phyloP scores from a whole-genome alignment of 2,888 invertebrate species.

The Hololepta plana region DNA sequence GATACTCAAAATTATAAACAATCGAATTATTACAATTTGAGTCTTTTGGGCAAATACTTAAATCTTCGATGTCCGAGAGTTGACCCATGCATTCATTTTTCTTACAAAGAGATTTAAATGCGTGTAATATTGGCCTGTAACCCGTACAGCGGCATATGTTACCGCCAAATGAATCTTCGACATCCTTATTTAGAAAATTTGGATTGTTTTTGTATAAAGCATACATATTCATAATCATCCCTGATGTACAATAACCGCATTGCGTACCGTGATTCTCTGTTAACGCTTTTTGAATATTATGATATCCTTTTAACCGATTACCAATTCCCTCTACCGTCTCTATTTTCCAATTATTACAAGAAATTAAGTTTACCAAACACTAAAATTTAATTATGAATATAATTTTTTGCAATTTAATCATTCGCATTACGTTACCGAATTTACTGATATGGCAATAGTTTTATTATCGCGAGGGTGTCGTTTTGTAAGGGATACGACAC shows the following conservation, averaged over 20 bases:
- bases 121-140: slow-evolving; percentile 41
- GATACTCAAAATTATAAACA: slow-evolving; percentile 21
- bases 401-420: slow-evolving; percentile 1
- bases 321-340: slow-evolving; percentile 58
- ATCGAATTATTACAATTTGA: slow-evolving; percentile 18
- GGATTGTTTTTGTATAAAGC: slow-evolving; percentile 28
- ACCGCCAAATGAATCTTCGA: slow-evolving; percentile 51
- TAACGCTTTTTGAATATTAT: slow-evolving; percentile 38
- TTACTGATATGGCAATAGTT: slow-evolving; percentile 47
- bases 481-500: slow-evolving; percentile 34
- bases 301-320: slow-evolving; percentile 33
- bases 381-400: slow-evolving; percentile 13
- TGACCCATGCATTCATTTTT: slow-evolving; percentile 18
- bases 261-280: slow-evolving; percentile 44
- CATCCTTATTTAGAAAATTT: slow-evolving; percentile 34
- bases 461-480: slow-evolving; percentile 29
- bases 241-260: slow-evolving; percentile 55
- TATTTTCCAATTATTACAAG: slow-evolving; percentile 43
- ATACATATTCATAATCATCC: slow-evolving; percentile 63
- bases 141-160: slow-evolving; percentile 60
- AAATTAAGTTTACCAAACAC: slow-evolving; percentile 34
- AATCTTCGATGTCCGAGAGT: slow-evolving; percentile 27
- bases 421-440: slow-evolving; percentile 25
- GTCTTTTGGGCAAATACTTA: slow-evolving; percentile 17
- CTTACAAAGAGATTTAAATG: slow-evolving; percentile 39